Percentiles rank a stretch among this genome's conserved stretches.
phyloP scores from a whole-genome alignment of 92 coral and sea anemone genomes.

The Heliopora coerulea region DNA sequence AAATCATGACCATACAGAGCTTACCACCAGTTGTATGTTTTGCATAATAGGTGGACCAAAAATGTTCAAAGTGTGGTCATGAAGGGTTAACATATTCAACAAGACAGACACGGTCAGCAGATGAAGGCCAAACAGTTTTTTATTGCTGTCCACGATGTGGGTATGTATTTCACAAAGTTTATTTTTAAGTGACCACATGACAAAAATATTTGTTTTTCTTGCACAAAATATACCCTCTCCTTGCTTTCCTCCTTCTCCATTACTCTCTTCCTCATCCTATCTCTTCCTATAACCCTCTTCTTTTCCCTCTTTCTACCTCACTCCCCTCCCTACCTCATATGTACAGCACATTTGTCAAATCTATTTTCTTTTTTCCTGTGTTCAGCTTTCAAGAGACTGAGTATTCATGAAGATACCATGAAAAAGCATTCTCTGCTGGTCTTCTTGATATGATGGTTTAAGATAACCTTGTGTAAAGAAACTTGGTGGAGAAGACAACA shows the following conservation, averaged over 20 bases:
- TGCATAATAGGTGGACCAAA: constrained; percentile 95
- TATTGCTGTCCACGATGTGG: constrained; percentile 87
- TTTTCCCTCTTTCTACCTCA: background rate
- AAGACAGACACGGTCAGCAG: constrained; percentile 91
- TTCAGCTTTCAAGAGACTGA: constrained; percentile 37
- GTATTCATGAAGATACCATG: constrained; percentile 14
- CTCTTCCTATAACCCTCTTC: too few relatives aligned
- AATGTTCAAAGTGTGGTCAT: constrained; percentile 84
- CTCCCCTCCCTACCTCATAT: too few relatives aligned
- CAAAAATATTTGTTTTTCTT: too few relatives aligned
- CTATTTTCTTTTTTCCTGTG: background rate
- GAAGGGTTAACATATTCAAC: constrained; percentile 95
- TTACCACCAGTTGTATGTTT: too few relatives aligned
- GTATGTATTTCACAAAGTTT: constrained; percentile 57
- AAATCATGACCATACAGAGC: too few relatives aligned
- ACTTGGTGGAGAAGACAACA: too few relatives aligned
- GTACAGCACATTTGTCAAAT: too few relatives aligned
- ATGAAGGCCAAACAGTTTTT: constrained; percentile 97
- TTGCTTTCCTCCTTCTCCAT: background rate
- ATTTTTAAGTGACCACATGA: too few relatives aligned
- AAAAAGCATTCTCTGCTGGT: too few relatives aligned
- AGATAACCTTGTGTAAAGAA: too few relatives aligned
- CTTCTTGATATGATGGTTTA: too few relatives aligned
- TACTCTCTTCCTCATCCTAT: too few relatives aligned
- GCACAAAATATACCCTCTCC: background rate